Percentiles rank a stretch among this genome's conserved stretches.
Conservation (phyloP, 2,113 vertebrate genomes). For the Fukomys damarensis region DNA sequence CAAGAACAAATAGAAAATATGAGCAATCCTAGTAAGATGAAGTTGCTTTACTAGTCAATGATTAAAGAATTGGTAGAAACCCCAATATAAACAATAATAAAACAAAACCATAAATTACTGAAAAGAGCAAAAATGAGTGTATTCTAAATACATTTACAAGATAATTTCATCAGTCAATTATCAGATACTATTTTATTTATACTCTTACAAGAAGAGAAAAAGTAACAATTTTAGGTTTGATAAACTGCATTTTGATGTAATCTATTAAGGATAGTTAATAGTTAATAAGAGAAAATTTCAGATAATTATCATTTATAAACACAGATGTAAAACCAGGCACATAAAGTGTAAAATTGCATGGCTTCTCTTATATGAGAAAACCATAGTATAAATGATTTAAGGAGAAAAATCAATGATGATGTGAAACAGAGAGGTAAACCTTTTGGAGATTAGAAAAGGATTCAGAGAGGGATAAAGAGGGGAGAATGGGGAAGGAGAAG, state of each 20-base stretch:
- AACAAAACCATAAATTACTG: neutral
- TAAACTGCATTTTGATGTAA: neutral
- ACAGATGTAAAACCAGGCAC: no score
- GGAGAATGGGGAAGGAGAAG: no score
- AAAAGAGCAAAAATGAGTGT: neutral
- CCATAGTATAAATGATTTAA: no score
- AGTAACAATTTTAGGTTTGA: slow-evolving; percentile 20
- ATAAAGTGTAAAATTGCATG: no score
- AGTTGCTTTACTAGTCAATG: neutral
- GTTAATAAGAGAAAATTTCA: neutral
- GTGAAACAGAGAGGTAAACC: no score
- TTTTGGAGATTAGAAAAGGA: no score
- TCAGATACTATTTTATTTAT: neutral
- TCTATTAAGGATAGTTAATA: neutral
- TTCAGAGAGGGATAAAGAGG: no score
- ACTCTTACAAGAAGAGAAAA: neutral
- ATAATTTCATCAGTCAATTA: neutral
- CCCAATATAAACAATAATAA: neutral
- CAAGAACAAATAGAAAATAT: slow-evolving; percentile 28
- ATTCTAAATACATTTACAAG: neutral
- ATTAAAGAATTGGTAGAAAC: neutral
- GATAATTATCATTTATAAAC: neutral
- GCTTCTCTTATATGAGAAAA: no score
- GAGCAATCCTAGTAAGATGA: neutral
- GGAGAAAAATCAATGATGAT: no score